These are phyloP conservation scores for Coluber constrictor DNA, from an alignment of 2,797 vertebrate species.

Conservation along the genomic window DNA sequence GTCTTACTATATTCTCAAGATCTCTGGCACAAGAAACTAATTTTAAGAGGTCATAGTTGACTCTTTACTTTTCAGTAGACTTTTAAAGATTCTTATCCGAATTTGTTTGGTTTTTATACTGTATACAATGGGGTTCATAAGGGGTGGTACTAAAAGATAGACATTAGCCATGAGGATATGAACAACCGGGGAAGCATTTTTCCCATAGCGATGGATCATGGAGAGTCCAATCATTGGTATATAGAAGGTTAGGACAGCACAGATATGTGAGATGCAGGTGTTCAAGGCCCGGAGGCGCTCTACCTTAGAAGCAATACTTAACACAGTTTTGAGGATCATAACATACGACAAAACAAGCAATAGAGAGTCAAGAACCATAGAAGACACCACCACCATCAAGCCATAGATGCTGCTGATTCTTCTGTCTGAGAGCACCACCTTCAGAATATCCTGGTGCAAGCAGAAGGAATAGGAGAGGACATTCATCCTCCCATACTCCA, in stretches of 20 bases:
- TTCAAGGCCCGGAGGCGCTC: neutral
- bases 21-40: neutral
- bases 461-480: neutral
- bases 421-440: neutral
- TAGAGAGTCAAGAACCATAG: neutral
- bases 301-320: neutral
- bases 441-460: neutral
- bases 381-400: neutral
- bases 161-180: neutral
- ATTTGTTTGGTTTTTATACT: neutral
- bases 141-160: neutral
- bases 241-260: neutral
- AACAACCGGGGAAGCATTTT: neutral
- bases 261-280: neutral
- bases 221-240: neutral
- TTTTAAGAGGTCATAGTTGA: neutral
- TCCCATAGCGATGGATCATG: neutral
- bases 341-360: neutral
- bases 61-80: neutral
- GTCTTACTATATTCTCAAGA: neutral
- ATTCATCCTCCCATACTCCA: neutral
- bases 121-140: neutral
- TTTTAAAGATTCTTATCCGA: neutral
- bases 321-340: neutral
- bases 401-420: neutral